Evolutionary conservation across 2,888 invertebrate species (phyloP).

Genomic region (Polyommatus iphigenia): DNA sequence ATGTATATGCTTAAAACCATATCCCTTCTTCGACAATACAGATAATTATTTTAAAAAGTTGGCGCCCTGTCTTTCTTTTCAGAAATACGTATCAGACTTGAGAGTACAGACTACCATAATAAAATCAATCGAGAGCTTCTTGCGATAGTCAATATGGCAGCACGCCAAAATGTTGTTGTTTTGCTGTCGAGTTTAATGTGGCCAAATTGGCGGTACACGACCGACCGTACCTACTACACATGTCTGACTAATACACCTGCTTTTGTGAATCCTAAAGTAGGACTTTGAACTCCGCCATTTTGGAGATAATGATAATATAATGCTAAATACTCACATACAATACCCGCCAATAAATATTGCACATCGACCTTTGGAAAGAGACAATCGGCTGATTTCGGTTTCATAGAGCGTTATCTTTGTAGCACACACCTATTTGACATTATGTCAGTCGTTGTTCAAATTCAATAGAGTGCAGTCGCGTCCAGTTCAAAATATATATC

Average conservation of each 20-base stretch:
- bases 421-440: too few relatives aligned
- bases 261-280: not conserved
- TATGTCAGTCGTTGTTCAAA: too few relatives aligned
- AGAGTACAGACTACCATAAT: not conserved
- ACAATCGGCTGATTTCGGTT: too few relatives aligned
- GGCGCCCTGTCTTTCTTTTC: not conserved
- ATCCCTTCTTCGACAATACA: not conserved
- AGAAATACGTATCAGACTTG: not conserved
- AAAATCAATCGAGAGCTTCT: not conserved
- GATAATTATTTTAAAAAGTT: not conserved
- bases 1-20: too few relatives aligned
- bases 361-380: too few relatives aligned
- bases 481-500: too few relatives aligned
- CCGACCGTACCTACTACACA: not conserved
- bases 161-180: constrained; percentile 6
- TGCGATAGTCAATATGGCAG: constrained; percentile 4
- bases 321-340: too few relatives aligned
- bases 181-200: constrained; percentile 2
- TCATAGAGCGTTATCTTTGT: too few relatives aligned
- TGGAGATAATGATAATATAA: too few relatives aligned
- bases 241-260: not conserved
- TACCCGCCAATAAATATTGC: too few relatives aligned
- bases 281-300: not conserved
- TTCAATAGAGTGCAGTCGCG: too few relatives aligned
- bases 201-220: not conserved